Percentiles rank a stretch among this genome's conserved stretches.
phyloP scores from a whole-genome alignment of 2,113 vertebrate genomes.

The Pelobates fuscus region DNA sequence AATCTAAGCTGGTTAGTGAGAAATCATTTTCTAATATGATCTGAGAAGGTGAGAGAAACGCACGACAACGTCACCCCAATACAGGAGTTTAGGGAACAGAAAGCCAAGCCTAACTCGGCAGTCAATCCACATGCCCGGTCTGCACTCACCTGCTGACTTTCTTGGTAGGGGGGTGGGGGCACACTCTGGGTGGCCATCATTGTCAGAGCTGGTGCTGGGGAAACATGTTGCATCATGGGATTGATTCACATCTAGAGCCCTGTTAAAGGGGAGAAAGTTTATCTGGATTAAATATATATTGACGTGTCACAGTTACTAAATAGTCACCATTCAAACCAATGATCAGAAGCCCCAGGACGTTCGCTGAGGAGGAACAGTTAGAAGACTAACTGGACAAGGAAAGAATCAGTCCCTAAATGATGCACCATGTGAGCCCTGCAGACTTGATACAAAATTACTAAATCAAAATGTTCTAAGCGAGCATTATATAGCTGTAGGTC shows the following conservation, averaged over 20 bases:
- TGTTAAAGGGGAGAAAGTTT: constrained; percentile 57
- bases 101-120: no score
- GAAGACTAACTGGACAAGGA: no score
- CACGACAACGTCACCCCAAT: no score
- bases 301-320: background rate
- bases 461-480: no score
- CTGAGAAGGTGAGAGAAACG: no score
- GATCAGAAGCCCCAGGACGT: background rate
- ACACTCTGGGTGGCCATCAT: constrained; percentile 99
- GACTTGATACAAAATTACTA: background rate
- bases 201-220: constrained; percentile 93
- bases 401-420: constrained; percentile 19
- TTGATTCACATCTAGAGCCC: constrained; percentile 95
- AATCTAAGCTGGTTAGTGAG: no score
- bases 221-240: constrained; percentile 99
- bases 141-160: constrained; percentile 90
- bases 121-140: background rate
- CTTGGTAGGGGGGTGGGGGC: constrained; percentile 96
- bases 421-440: constrained; percentile 42
- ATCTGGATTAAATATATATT: background rate
- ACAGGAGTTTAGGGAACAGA: no score
- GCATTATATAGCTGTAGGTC: no score
- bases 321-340: no score
- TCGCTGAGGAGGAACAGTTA: no score
- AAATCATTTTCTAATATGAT: no score